Conservation (phyloP, 2,888 invertebrate genomes). For the Sussaba pulchella region DNA sequence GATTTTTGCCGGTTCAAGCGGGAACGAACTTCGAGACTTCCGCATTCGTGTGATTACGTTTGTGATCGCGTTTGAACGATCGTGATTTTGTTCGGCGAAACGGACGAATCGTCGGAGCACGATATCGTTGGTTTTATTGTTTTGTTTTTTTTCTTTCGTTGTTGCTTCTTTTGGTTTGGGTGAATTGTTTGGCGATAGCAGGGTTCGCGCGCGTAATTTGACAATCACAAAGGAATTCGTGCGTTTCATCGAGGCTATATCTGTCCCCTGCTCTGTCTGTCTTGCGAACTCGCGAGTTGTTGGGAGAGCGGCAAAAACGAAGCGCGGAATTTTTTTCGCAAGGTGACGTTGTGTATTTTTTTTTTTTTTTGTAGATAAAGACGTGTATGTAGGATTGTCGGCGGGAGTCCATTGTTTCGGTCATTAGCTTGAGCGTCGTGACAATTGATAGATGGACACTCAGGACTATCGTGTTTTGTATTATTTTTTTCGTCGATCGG, state of each 20-base stretch:
- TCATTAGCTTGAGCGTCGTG: constrained; percentile 76
- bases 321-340: constrained; percentile 65
- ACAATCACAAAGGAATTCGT: constrained; percentile 40
- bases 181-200: constrained; percentile 5
- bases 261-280: not conserved
- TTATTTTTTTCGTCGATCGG: constrained; percentile 7
- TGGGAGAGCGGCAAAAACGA: constrained; percentile 7
- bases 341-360: constrained; percentile 70
- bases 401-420: constrained; percentile 75
- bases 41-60: constrained; percentile 2
- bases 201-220: not conserved
- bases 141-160: not conserved
- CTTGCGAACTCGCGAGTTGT: not conserved
- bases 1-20: too few species aligned
- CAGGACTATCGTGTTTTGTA: constrained; percentile 49
- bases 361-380: constrained; percentile 67
- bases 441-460: constrained; percentile 77
- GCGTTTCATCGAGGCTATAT: not conserved
- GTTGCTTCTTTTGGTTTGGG: too few species aligned
- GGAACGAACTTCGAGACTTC: too few species aligned
- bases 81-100: too few species aligned
- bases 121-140: not conserved
- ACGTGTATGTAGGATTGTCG: constrained; percentile 55
- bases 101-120: not conserved
- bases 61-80: not conserved